Evolutionary conservation across 2,888 invertebrate species (phyloP).

Genomic region (Hanleya hanleyi): DNA sequence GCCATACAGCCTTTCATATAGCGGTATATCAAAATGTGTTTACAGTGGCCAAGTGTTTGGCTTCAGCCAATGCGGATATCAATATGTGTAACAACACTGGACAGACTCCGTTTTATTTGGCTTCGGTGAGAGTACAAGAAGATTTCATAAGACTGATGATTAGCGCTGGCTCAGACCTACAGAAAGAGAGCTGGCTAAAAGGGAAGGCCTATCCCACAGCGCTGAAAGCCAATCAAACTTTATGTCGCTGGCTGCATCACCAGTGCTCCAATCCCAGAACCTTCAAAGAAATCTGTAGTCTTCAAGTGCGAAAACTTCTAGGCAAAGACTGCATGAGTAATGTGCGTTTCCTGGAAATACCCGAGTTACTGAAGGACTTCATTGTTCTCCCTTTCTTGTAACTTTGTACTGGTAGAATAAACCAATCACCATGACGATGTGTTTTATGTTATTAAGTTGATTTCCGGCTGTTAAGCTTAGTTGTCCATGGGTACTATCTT

Average conservation of each 20-base stretch:
- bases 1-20: constrained; percentile 59
- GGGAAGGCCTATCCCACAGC: constrained; percentile 40
- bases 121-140: constrained; percentile 47
- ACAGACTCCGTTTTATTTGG: constrained; percentile 54
- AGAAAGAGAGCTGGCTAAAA: constrained; percentile 49
- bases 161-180: constrained; percentile 53
- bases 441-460: too few species aligned
- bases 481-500: too few species aligned
- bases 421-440: too few species aligned
- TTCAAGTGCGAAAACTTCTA: constrained; percentile 32
- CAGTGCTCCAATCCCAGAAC: constrained; percentile 38
- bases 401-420: too few species aligned
- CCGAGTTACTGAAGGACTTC: constrained; percentile 8
- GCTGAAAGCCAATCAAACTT: constrained; percentile 30
- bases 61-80: constrained; percentile 54
- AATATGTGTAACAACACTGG: constrained; percentile 45
- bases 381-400: constrained; percentile 11
- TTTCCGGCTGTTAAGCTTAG: too few species aligned
- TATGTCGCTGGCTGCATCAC: constrained; percentile 40
- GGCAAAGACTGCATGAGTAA: constrained; percentile 5
- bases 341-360: constrained; percentile 11
- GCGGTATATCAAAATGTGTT: constrained; percentile 59
- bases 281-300: constrained; percentile 40
- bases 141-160: constrained; percentile 50
- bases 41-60: constrained; percentile 51